Base-by-base conservation (phyloP, 2,113 vertebrate species). In the Callaeas wilsoni region DNA sequence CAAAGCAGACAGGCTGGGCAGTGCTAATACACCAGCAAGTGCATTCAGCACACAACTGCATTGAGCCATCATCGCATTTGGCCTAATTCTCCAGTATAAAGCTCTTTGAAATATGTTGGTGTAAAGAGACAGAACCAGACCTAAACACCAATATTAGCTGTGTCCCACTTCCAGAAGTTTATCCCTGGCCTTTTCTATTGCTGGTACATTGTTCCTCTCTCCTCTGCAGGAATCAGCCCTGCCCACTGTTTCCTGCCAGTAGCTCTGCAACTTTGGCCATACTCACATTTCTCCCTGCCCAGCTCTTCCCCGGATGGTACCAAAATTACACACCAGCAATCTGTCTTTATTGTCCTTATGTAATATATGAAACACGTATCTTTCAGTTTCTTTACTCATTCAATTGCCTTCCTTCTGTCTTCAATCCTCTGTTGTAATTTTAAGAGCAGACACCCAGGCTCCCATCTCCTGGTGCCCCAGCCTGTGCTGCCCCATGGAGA, bases 391-490 rank as follows among this genome's bases (percentile, higher is more conserved):
- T 56, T 71, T 27, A 56, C n/a, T 82, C 29, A 62, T 79, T 86
- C 59, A 65, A 25, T 92, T 77, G 29, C 27, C 47, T 92, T 63
- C 56, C 37, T 78, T 90, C 5, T 7, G 56, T 29, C 64, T 68
- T 49, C 60, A 23, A 3, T 30, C 55, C 59, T 35, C 41, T 33
- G 2, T 7, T 50, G 30, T 16, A n/a, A 64, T 65, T 91, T 75
- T 64, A 68, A 35, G 41, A 82, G 47, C 49, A 69, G 64, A 33
- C 6, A 35, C 11, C 13, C 42, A 33, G 41, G 18, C 1, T 79
- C 19, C 39, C 0, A 0, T 16, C 27, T 52, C 29, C 53, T 0
- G 0, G 11, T 4, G 10, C 27, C 41, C 60, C 56, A 42, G 18
- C 20, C 62, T 39, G 13, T 3, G 10, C 8, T 49, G 74, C 16